phyloP scores from a whole-genome alignment of 2,797 vertebrate species.

The Periparus ater region DNA sequence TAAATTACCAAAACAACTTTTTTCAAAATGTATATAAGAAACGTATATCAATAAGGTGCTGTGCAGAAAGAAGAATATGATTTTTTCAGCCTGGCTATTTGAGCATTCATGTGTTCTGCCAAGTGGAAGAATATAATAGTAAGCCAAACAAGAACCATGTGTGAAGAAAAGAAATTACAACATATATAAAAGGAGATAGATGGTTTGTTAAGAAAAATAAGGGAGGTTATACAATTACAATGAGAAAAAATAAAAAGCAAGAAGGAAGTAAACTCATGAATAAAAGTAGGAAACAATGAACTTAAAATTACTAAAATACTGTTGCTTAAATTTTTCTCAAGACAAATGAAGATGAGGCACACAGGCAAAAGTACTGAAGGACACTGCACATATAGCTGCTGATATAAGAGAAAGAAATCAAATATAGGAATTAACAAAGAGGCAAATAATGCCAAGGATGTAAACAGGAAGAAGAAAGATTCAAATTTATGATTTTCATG shows the following conservation, averaged over 20 bases:
- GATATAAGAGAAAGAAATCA: background rate
- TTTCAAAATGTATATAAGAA: background rate
- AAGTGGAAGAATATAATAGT: background rate
- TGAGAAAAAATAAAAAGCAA: slow-evolving; percentile 5
- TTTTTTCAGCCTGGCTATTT: slow-evolving; percentile 7
- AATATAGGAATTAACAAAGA: background rate
- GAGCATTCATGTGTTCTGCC: slow-evolving; percentile 2
- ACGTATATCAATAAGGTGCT: background rate
- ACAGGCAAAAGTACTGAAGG: background rate
- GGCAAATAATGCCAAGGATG: background rate
- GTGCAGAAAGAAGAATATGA: background rate
- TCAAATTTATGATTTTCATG: background rate
- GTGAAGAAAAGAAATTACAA: background rate
- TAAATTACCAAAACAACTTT: background rate
- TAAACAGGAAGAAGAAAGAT: background rate
- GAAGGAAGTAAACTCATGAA: slow-evolving; percentile 17
- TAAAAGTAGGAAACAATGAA: slow-evolving; percentile 13
- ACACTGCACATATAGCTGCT: background rate
- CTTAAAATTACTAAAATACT: background rate
- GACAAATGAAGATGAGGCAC: background rate
- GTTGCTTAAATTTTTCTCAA: background rate
- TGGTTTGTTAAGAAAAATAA: background rate
- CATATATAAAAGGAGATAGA: background rate
- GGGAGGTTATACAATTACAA: background rate
- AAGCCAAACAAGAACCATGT: background rate